Evolutionary conservation across 2,888 invertebrate genomes (phyloP), one percentile per base, ranked within the genome.

Genomic region (Drosophila tanythrix): DNA sequence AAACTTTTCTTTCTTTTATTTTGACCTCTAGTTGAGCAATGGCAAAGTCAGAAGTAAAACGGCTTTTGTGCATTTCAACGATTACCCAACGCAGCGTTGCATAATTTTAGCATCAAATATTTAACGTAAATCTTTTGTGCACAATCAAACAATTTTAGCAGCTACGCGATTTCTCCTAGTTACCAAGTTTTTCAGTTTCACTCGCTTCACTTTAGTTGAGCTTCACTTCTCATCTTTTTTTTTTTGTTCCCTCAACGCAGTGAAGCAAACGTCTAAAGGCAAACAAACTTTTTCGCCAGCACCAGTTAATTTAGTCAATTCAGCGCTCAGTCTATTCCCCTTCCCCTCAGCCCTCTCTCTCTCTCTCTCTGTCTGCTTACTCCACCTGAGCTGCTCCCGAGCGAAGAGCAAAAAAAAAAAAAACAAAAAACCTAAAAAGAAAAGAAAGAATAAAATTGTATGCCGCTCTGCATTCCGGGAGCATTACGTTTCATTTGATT

Each of bases 101-200:
- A 90, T 88, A 90, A 90, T 88, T 88, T 86, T 59, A 83, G 71
- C 76, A 79, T 87, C 90, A 88, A 88, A 88, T 88, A 88, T 90
- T 88, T 87, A 88, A 76, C 74, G 89, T 72, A 87, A 90, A 77
- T 88, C 89, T 86, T 87, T 89, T 82, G 83, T 86, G 86, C 83
- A 75, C 79, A 89, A 84, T 80, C 88, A 82, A 84, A 89, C 80
- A 82, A 70, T 81, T 79, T 79, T 74, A 77, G 59, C 70, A 61
- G 74, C 69, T 66, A 62, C 51, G 50, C 51, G 61, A 72, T 66
- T 74, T 27, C 60, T 58, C 13, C 56, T 36, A 43, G 55, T 61
- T 63, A 50, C 59, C 63, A 74, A 74, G 57, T 77, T 67, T 67
- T 53, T 4, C 51, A 68, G 61, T 76, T 70, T 50, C 55, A 48